phyloP scores from a whole-genome alignment of 2,113 vertebrate species.

The Bombycilla garrulus region DNA sequence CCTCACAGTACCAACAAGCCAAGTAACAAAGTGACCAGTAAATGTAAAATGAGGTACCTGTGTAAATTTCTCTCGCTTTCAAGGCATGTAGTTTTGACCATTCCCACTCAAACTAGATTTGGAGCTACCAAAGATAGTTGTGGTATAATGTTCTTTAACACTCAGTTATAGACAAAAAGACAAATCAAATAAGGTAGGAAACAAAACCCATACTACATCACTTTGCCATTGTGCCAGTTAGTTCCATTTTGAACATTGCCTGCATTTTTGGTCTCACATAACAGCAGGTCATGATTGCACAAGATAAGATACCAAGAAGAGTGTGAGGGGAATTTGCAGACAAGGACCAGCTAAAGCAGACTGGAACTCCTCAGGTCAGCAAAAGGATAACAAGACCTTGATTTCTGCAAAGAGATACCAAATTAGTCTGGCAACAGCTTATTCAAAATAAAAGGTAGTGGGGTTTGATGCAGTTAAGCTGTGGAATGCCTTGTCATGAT shows the following conservation, averaged over 20 bases:
- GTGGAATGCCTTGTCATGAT: background rate
- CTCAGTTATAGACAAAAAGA: background rate
- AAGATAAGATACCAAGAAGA: background rate
- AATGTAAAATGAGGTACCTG: background rate
- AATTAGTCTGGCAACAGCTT: background rate
- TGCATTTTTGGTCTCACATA: background rate
- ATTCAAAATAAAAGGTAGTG: background rate
- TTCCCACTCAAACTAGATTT: background rate
- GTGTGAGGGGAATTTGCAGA: rapidly evolving
- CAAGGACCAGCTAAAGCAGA: background rate
- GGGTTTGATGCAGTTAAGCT: background rate
- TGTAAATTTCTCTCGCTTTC: background rate
- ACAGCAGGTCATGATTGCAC: background rate
- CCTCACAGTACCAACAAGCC: background rate
- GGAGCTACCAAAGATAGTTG: background rate
- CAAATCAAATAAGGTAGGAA: background rate
- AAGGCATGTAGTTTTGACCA: background rate
- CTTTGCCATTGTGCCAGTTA: background rate
- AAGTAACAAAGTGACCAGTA: background rate
- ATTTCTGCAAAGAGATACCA: background rate
- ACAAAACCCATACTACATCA: background rate
- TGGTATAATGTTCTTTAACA: background rate
- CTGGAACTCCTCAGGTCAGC: background rate
- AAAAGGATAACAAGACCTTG: background rate
- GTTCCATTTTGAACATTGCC: background rate